Conservation (phyloP, 2,888 invertebrate species). For the Sceliomorpha sp. region DNA sequence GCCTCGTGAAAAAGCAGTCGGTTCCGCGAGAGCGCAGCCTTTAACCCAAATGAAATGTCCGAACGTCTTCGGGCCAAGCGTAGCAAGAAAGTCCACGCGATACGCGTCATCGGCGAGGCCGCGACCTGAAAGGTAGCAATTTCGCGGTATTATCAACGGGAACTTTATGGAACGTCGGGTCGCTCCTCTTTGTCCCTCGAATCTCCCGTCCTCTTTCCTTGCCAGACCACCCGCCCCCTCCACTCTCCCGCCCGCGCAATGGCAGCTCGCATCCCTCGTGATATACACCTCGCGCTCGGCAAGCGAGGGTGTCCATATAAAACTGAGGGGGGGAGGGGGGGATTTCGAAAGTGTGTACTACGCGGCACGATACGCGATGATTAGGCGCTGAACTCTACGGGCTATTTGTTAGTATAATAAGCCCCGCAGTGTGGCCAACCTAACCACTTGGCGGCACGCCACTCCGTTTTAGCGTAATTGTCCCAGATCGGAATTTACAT, state of each 20-base stretch:
- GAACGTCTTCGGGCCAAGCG: constrained; percentile 11
- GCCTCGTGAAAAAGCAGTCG: too few relatives aligned
- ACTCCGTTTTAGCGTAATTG: constrained; percentile 79
- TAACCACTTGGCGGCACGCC: constrained; percentile 79
- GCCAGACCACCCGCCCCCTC: constrained; percentile 24
- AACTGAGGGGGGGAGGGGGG: constrained; percentile 19
- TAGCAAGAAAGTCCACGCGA: constrained; percentile 26
- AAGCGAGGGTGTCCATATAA: constrained; percentile 33
- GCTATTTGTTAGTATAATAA: constrained; percentile 81
- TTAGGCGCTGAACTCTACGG: constrained; percentile 77
- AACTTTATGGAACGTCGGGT: constrained; percentile 33
- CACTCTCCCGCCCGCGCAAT: constrained; percentile 39
- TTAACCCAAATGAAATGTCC: constrained; percentile 36
- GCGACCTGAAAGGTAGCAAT: constrained; percentile 49
- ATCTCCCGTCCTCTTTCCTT: constrained; percentile 32
- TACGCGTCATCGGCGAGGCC: constrained; percentile 47
- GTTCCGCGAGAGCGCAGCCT: too few relatives aligned
- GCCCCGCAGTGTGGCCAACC: constrained; percentile 76
- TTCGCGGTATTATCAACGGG: constrained; percentile 48
- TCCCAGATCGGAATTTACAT: constrained; percentile 79
- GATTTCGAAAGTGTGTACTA: constrained; percentile 2
- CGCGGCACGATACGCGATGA: constrained; percentile 79
- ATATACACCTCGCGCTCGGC: constrained; percentile 24
- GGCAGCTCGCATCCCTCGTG: constrained; percentile 21
- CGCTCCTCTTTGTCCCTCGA: constrained; percentile 18